Conservation (phyloP, 2,797 vertebrate genomes). For the Pseudochaenichthys georgianus region DNA sequence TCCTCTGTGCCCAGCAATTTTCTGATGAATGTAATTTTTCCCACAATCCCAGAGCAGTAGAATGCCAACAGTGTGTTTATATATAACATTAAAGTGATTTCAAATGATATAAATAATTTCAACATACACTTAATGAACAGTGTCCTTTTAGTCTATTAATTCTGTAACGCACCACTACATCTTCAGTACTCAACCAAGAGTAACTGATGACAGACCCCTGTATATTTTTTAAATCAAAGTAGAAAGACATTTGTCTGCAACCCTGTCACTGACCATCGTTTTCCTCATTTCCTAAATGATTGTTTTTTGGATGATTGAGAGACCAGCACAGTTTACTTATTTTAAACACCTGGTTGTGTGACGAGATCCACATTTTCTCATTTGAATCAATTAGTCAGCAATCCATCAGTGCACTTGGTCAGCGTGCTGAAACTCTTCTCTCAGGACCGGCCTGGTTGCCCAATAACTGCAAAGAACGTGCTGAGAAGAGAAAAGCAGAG, state of each 20-base stretch:
- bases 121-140: background rate
- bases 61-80: constrained; percentile 1
- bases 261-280: background rate
- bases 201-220: constrained; percentile 16
- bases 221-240: constrained; percentile 13
- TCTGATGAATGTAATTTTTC: constrained; percentile 39
- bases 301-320: constrained; percentile 2
- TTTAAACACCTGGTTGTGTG: constrained; percentile 30
- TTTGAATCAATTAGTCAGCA: constrained; percentile 67
- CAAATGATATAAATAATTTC: background rate
- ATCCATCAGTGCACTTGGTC: constrained; percentile 57
- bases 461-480: constrained; percentile 80
- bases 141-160: background rate
- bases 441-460: constrained; percentile 43
- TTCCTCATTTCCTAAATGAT: constrained; percentile 16
- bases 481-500: constrained; percentile 87
- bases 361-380: constrained; percentile 42
- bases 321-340: constrained; percentile 8
- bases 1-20: constrained; percentile 33
- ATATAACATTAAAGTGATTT: constrained; percentile 16
- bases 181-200: constrained; percentile 12
- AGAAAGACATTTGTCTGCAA: background rate
- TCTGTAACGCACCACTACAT: background rate
- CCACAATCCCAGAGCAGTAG: constrained; percentile 21
- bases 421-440: constrained; percentile 53